Conservation (phyloP, 2,888 invertebrate genomes). For the Dendrolimus pini region DNA sequence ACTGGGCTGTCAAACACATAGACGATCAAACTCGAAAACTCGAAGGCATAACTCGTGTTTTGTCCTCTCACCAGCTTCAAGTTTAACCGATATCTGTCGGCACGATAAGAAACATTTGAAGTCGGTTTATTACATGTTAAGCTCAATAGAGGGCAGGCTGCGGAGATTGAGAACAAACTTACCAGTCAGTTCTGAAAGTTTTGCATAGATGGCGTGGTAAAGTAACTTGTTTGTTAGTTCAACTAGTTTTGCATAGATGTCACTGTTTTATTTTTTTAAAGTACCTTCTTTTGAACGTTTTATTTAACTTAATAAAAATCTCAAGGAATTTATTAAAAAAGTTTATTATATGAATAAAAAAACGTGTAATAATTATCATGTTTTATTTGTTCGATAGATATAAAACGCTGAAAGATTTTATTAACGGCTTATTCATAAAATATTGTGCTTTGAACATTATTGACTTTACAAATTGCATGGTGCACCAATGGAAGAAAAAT, state of each 20-base stretch:
- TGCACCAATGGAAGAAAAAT: no score
- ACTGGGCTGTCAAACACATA: slow-evolving; percentile 35
- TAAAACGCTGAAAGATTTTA: no score
- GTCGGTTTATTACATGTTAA: slow-evolving; percentile 44
- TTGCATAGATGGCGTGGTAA: not conserved
- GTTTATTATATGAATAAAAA: no score
- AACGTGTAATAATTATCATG: no score
- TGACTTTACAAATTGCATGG: no score
- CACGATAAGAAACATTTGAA: slow-evolving; percentile 43
- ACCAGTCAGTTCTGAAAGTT: slow-evolving; percentile 2
- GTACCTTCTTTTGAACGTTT: no score
- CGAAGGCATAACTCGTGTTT: not conserved
- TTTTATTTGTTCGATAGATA: no score
- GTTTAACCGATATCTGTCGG: slow-evolving; percentile 41
- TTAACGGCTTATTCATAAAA: no score
- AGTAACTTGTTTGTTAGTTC: slow-evolving; percentile 8
- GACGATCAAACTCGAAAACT: slow-evolving; percentile 2
- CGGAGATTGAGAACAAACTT: slow-evolving; percentile 41
- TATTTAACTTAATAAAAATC: no score
- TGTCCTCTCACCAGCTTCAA: slow-evolving; percentile 27
- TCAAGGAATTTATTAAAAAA: no score
- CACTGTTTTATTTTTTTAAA: slow-evolving; percentile 12
- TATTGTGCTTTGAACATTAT: no score
- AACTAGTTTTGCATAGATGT: slow-evolving; percentile 20
- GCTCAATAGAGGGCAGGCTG: slow-evolving; percentile 57